phyloP scores from a whole-genome alignment of 2,888 invertebrate species.

The Mylabris sibirica region DNA sequence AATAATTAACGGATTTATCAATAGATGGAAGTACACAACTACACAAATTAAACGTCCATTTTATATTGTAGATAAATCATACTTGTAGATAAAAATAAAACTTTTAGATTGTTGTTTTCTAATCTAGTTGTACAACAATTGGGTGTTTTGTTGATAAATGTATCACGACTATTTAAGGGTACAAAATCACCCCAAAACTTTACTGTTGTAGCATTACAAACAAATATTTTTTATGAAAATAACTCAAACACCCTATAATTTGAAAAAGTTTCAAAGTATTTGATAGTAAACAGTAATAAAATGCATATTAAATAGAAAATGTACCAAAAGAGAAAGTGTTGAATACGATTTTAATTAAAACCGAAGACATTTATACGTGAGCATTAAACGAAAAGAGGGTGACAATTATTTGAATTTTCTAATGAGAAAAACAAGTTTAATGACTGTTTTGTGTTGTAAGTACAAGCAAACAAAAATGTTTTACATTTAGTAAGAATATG shows the following conservation, averaged over 20 bases:
- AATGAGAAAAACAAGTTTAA: neutral
- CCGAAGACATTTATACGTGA: neutral
- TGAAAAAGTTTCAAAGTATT: neutral
- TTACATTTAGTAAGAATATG: no score
- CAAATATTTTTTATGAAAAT: no score
- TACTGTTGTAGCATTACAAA: no score
- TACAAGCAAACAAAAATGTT: neutral
- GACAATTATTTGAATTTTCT: neutral
- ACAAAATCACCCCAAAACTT: no score
- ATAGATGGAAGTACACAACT: neutral
- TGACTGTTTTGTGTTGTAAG: no score
- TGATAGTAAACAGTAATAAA: neutral
- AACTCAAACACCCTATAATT: no score
- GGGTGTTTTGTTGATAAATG: neutral
- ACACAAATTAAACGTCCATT: neutral
- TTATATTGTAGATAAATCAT: neutral
- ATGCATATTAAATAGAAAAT: neutral
- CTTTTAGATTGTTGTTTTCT: no score
- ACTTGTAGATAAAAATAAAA: neutral
- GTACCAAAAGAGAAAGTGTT: neutral
- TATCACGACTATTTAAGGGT: no score
- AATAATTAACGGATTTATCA: neutral
- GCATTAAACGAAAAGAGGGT: neutral
- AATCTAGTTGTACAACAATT: neutral
- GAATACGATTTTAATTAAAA: neutral